phyloP scores from a whole-genome alignment of 2,797 vertebrate genomes.

The Neostethus bicornis region DNA sequence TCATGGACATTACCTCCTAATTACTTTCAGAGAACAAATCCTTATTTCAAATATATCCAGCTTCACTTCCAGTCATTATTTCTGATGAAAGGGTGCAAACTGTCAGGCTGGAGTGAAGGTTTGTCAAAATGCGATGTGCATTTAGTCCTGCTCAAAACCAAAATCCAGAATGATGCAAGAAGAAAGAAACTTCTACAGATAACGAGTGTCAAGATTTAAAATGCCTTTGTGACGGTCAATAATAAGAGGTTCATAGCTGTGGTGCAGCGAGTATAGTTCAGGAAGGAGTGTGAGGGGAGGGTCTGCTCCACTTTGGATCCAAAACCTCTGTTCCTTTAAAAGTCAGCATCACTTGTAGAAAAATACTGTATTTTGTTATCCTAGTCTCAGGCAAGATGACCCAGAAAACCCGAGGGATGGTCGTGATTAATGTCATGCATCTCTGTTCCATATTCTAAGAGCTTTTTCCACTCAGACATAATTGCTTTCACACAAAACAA shows the following conservation, averaged over 20 bases:
- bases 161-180: conserved; percentile 52
- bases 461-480: conserved; percentile 27
- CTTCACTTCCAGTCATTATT: conserved; percentile 53
- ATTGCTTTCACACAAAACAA: conserved; percentile 27
- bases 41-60: conserved; percentile 55
- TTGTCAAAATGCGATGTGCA: conserved; percentile 30
- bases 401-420: conserved; percentile 61
- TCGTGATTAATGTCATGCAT: conserved; percentile 52
- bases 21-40: conserved; percentile 63
- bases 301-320: conserved; percentile 51
- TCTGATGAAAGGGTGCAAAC: conserved; percentile 26
- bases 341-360: conserved; percentile 44
- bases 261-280: conserved; percentile 46
- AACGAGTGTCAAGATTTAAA: conserved; percentile 46
- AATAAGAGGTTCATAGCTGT: conserved; percentile 45
- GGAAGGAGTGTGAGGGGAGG: conserved; percentile 17
- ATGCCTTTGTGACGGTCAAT: conserved; percentile 39
- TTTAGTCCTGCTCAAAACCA: conserved; percentile 27
- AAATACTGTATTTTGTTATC: conserved; percentile 52
- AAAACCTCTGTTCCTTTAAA: conserved; percentile 50
- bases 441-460: conserved; percentile 57
- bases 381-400: conserved; percentile 52
- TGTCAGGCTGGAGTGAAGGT: conserved; percentile 37
- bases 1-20: conserved; percentile 61
- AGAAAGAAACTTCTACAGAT: conserved; percentile 50